Percentiles rank a stretch among this genome's conserved stretches.
Conservation (phyloP, 2,888 invertebrate genomes). For the Sminthurinus aureus region DNA sequence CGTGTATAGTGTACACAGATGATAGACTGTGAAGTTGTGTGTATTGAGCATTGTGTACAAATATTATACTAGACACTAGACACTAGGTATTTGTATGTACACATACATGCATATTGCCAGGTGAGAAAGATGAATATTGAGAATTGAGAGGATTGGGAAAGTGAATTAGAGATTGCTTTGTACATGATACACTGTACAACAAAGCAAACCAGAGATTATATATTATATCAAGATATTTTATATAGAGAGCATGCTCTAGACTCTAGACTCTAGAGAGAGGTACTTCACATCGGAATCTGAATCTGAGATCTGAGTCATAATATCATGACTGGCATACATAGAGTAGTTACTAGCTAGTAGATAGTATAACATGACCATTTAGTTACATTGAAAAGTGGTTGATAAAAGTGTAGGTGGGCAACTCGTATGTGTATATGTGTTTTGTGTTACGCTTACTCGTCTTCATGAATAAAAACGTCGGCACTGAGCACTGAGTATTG, state of each 20-base stretch:
- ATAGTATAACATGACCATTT: neutral
- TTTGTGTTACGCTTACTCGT: neutral
- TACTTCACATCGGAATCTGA: neutral
- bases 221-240: neutral
- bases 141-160: neutral
- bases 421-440: neutral
- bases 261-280: neutral
- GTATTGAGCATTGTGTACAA: neutral
- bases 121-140: neutral
- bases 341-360: neutral
- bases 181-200: neutral
- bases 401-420: conserved; percentile 23
- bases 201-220: neutral
- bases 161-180: conserved; percentile 1
- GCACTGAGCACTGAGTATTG: neutral
- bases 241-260: neutral
- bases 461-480: neutral
- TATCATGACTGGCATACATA: neutral
- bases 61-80: neutral
- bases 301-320: neutral
- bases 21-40: neutral
- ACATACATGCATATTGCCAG: neutral
- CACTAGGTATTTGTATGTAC: neutral
- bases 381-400: neutral
- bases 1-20: neutral